Conservation (phyloP, 2,113 vertebrate species). For the Crotalus tigris region DNA sequence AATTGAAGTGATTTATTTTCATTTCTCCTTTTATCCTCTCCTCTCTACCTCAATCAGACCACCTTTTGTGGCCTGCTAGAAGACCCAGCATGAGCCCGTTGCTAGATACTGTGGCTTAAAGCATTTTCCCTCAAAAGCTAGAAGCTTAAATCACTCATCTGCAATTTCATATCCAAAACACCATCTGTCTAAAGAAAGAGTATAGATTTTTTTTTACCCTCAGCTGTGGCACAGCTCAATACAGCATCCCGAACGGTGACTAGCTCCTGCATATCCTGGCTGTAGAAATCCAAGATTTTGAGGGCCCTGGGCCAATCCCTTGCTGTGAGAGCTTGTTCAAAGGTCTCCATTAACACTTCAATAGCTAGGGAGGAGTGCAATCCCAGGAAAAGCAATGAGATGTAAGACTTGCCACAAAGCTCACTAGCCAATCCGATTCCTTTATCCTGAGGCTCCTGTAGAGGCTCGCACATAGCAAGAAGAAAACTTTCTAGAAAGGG, state of each 20-base stretch:
- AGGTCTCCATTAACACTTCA: constrained; percentile 73
- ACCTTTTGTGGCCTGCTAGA: not conserved
- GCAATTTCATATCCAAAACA: not conserved
- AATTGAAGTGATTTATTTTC: not conserved
- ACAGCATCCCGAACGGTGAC: constrained; percentile 77
- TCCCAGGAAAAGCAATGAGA: constrained; percentile 81
- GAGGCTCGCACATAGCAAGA: constrained; percentile 76
- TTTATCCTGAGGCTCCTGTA: constrained; percentile 65
- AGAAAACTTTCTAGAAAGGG: constrained; percentile 79
- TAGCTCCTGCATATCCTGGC: constrained; percentile 70
- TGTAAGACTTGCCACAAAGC: constrained; percentile 76
- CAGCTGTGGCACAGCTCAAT: constrained; percentile 81
- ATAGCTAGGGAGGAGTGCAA: constrained; percentile 74
- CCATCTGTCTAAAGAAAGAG: not conserved
- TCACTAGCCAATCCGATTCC: constrained; percentile 56
- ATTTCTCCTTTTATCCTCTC: not conserved
- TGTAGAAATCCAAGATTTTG: constrained; percentile 79
- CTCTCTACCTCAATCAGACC: too few species aligned
- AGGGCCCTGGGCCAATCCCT: constrained; percentile 81
- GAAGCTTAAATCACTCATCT: not conserved
- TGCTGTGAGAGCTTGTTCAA: constrained; percentile 77
- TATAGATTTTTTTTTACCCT: constrained; percentile 70
- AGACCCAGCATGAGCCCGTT: not conserved
- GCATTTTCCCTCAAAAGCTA: not conserved
- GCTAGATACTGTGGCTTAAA: not conserved